phyloP scores from a whole-genome alignment of 2,113 vertebrate species.

The Lasiurus cinereus region DNA sequence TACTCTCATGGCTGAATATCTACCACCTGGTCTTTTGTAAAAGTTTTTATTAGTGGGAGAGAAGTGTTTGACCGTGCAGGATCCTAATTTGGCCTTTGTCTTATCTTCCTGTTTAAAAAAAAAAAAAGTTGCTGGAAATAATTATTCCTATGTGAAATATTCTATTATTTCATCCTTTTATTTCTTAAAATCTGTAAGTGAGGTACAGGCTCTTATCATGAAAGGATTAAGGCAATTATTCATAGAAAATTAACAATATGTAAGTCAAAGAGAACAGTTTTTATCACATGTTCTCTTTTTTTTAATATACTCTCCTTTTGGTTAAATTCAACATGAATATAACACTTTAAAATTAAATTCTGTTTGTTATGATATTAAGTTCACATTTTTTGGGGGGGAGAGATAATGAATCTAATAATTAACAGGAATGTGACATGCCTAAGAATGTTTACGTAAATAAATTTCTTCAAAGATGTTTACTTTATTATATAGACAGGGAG shows the following conservation, averaged over 20 bases:
- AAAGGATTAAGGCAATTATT: not conserved
- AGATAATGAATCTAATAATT: not conserved
- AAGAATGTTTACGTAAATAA: not conserved
- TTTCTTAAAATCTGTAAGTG: slow-evolving; percentile 20
- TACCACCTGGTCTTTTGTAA: not conserved
- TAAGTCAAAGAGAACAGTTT: not conserved
- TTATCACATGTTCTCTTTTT: not conserved
- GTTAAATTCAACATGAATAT: slow-evolving; percentile 27
- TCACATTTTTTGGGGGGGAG: not conserved
- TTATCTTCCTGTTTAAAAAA: slow-evolving; percentile 2
- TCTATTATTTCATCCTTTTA: slow-evolving; percentile 24
- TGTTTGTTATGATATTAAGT: not conserved
- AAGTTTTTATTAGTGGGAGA: not conserved
- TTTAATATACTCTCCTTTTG: not conserved
- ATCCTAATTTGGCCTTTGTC: not conserved
- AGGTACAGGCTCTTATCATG: not conserved
- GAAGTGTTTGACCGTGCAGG: not conserved
- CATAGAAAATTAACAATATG: slow-evolving; percentile 19
- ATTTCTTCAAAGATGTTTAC: slow-evolving; percentile 10
- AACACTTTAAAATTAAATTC: slow-evolving; percentile 9
- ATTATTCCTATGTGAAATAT: slow-evolving; percentile 24
- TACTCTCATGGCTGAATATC: not conserved
- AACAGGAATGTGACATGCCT: not conserved
- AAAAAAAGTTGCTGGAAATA: not conserved
- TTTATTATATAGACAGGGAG: not conserved